These are phyloP conservation scores for Eulemur rufifrons DNA, from an alignment of 2,113 vertebrate genomes.

Conservation along the genomic window DNA sequence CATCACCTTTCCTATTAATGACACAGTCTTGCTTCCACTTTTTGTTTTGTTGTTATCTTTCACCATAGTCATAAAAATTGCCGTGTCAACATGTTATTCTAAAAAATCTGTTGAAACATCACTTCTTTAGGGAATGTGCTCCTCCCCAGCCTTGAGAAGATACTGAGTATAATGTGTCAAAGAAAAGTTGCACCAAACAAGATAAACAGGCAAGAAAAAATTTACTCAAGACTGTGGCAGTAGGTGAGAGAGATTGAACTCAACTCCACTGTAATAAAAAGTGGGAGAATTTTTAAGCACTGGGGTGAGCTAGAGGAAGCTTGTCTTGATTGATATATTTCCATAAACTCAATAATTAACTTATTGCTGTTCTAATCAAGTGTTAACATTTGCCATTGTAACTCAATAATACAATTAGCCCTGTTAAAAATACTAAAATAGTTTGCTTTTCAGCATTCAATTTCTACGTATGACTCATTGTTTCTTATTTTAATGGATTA, in stretches of 20 bases:
- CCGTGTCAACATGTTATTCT: not conserved
- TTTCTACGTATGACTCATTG: not conserved
- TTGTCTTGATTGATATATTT: constrained; percentile 53
- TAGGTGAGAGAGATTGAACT: not conserved
- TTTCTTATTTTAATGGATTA: not conserved
- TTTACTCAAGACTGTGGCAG: not conserved
- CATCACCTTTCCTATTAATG: not conserved
- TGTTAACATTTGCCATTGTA: constrained; percentile 43
- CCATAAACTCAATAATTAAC: constrained; percentile 59
- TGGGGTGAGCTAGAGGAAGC: not conserved
- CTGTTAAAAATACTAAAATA: constrained; percentile 33
- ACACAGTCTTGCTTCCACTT: not conserved
- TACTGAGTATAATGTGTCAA: not conserved
- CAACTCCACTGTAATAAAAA: not conserved
- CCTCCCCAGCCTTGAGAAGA: not conserved
- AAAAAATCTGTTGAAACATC: not conserved
- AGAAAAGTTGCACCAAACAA: not conserved
- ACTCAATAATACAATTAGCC: constrained; percentile 44
- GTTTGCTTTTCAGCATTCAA: constrained; percentile 25
- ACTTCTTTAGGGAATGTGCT: not conserved
- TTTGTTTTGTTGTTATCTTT: not conserved
- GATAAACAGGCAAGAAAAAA: not conserved
- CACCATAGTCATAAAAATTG: not conserved
- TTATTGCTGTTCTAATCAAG: constrained; percentile 59
- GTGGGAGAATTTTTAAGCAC: not conserved